Evolutionary conservation across 2,797 vertebrate genomes (phyloP), one percentile per base, ranked within the genome.

Genomic region (Sparidentex hasta): DNA sequence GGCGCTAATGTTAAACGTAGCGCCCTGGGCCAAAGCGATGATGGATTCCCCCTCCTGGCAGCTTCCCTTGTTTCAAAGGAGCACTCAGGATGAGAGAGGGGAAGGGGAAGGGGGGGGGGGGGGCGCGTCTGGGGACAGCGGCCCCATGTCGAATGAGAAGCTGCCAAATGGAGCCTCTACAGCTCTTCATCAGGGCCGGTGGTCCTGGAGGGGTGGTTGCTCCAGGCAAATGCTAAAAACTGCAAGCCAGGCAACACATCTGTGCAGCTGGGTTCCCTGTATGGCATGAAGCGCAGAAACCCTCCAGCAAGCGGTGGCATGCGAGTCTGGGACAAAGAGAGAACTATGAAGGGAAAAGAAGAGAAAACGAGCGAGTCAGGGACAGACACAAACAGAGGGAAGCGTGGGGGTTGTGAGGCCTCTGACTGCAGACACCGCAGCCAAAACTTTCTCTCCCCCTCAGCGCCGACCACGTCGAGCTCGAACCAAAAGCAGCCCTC

Each of bases 181-280:
- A 81, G 87, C 87, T 88, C 90, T 93, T 92, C 89, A 92, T 93
- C 90, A 88, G 90, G 82, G 65, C 87, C 41, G 88, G 91, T 87
- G 87, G 91, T 92, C 84, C 86, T 88, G 88, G 68, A 91, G 88
- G 83, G 85, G 66, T 71, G 76, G 73, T 64, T 66, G 85, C 90
- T 89, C 52, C 70, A 73, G 89, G 92, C 91, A 59, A 90, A 90
- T 43, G 76, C 87, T 85, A 78, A 85, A 87, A 88, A 88, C 71
- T 80, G 87, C 80, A 67, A 90, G 82, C 87, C 83, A 88, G 88
- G 90, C 77, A 88, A 61, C 88, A 87, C 91, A 91, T 93, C 91
- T 92, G 92, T 88, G 90, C 87, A 92, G 86, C 88, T 88, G 84
- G 78, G 86, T 80, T 84, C 80, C 55, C 78, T 85, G 84, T 68